Evolutionary conservation across 1,140 invertebrate species (phyloP), one percentile per base, ranked within the genome.

Genomic region (Hypothenemus hampei): DNA sequence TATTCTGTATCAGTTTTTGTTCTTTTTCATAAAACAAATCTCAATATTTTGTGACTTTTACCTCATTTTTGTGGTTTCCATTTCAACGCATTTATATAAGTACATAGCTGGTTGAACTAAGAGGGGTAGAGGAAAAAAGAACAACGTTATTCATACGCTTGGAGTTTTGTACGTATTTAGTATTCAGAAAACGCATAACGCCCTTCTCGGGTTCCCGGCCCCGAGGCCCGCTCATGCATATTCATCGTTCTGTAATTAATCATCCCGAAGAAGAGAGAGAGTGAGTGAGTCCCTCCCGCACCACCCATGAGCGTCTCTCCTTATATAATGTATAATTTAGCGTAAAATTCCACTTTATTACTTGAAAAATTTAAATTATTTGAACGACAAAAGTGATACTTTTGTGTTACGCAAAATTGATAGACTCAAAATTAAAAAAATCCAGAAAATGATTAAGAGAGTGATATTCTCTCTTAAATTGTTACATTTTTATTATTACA

Each of bases 201-300:
- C 48, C 48, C 53, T 53, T 26, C 39, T 26, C 35, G 43, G 21
- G 52, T n/a, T n/a, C n/a, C n/a, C 52, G 26, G 24, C 52, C 43
- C 44, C 20, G 26, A 24, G 26, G 54, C 54, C 39, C 54, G 46
- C 52, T 66, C 64, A 66, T 66, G 64, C 64, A 66, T 66, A 66
- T 66, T 67, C 63, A 65, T 66, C 61, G 59, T 46, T 41, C 55
- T 24, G 62, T 66, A 65, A 65, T 66, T 65, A 66, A 66, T 66
- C 62, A 66, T 66, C 59, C 55, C 29, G 35, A 15, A 29, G 23
- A 49, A 46, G 39, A 35, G 45, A 45, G 24, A 57, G n/a, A n/a
- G n/a, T n/a, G n/a, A n/a, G n/a, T n/a, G n/a, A n/a, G n/a, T n/a
- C 41, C 41, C 36, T 11, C 24, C 31, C 36, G 15, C 5, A 20